phyloP scores from a whole-genome alignment of 2,797 vertebrate genomes.

The Oceanodroma leucorhoa region DNA sequence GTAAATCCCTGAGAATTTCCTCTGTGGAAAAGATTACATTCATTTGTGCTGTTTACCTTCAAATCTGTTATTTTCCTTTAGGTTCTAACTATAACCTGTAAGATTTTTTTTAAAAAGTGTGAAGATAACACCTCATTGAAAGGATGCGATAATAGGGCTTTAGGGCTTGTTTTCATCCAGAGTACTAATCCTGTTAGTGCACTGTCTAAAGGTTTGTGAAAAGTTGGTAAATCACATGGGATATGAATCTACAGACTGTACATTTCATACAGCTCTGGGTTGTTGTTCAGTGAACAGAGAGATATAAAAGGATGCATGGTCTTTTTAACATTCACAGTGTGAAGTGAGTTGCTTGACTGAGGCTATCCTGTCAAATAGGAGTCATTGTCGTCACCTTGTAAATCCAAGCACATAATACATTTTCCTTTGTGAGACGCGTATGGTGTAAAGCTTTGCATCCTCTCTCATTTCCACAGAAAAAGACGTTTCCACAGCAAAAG shows the following conservation, averaged over 20 bases:
- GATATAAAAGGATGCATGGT: not conserved
- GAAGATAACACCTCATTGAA: slow-evolving; percentile 31
- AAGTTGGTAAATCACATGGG: slow-evolving; percentile 30
- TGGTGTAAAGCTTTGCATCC: not conserved
- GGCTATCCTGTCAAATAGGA: not conserved
- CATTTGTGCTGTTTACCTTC: slow-evolving; percentile 28
- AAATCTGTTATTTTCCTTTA: slow-evolving; percentile 39
- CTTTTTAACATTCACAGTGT: slow-evolving; percentile 3
- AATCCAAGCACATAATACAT: not conserved
- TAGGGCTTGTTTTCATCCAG: slow-evolving; percentile 35
- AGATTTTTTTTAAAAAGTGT: not conserved
- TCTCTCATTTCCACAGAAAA: not conserved
- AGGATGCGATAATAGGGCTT: slow-evolving; percentile 22
- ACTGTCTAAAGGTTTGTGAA: slow-evolving; percentile 35
- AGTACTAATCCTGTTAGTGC: slow-evolving; percentile 41
- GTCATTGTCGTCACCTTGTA: not conserved
- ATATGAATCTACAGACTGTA: slow-evolving; percentile 13
- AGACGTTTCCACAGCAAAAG: not conserved
- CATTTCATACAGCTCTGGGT: not conserved
- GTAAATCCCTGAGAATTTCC: slow-evolving; percentile 23
- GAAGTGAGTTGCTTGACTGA: not conserved
- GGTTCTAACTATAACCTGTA: slow-evolving; percentile 23
- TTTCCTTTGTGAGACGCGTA: not conserved
- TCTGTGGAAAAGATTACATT: slow-evolving; percentile 19
- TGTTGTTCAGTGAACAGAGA: not conserved